These are phyloP conservation scores for Eueides isabella DNA, from an alignment of 1,140 invertebrate genomes.

Conservation along the genomic window DNA sequence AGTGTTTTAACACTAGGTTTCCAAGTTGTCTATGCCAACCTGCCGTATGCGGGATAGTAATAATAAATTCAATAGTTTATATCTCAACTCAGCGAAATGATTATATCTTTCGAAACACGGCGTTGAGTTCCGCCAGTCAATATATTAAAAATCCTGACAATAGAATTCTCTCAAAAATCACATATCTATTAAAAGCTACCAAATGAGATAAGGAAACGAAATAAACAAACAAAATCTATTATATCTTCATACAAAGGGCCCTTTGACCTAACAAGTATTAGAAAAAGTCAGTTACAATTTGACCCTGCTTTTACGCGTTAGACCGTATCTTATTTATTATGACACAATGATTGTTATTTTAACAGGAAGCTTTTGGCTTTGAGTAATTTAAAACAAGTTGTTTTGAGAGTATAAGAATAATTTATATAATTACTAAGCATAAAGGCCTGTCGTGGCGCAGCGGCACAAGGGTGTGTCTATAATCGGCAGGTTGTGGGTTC, in stretches of 20 bases:
- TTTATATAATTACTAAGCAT: neutral
- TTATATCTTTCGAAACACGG: no score
- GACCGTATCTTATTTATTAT: constrained; percentile 58
- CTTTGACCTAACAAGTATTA: neutral
- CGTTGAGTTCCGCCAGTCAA: no score
- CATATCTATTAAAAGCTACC: neutral
- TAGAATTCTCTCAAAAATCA: no score
- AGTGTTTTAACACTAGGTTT: no score
- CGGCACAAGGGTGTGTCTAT: no score
- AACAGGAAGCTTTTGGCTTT: constrained; percentile 17
- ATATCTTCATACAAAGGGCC: neutral
- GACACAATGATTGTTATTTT: constrained; percentile 49
- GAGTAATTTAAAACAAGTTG: neutral
- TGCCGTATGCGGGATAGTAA: no score
- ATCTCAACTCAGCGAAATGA: no score
- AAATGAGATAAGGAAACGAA: neutral
- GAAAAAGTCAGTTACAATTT: constrained; percentile 47
- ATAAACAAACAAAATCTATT: neutral
- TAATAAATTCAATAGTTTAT: no score
- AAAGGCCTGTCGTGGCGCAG: no score
- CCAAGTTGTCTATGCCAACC: no score
- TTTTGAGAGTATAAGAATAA: neutral
- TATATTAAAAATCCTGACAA: no score
- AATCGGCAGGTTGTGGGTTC: no score
- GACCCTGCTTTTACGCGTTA: constrained; percentile 48